Conservation (phyloP, 2,113 vertebrate species). For the Psammodynastes pulverulentus region DNA sequence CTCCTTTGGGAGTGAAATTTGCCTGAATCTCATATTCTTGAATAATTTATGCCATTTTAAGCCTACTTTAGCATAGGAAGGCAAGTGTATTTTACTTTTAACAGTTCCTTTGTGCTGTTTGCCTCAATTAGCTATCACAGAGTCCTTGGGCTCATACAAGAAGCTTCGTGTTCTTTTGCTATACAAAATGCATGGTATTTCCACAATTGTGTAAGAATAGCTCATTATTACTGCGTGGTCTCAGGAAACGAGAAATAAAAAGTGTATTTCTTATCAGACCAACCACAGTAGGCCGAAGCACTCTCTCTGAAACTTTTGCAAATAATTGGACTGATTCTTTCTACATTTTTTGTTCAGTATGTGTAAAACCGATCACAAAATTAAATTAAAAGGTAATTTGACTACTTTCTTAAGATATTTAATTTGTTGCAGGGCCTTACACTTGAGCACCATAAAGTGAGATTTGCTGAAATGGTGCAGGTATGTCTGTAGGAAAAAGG, state of each 20-base stretch:
- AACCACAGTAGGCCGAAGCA: neutral
- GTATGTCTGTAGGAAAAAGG: neutral
- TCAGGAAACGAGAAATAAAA: neutral
- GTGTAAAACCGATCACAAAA: neutral
- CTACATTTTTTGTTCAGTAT: neutral
- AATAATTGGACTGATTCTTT: neutral
- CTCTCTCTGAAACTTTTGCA: neutral
- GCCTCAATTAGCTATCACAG: neutral
- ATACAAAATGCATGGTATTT: constrained; percentile 18
- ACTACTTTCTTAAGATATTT: neutral
- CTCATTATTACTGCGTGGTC: neutral
- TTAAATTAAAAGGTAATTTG: neutral
- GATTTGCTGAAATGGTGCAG: neutral
- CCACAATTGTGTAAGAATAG: neutral
- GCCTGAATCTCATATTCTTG: constrained; percentile 32
- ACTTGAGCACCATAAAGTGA: neutral
- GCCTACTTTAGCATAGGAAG: constrained; percentile 4
- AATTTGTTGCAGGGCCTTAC: neutral
- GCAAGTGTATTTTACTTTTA: neutral
- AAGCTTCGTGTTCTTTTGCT: neutral
- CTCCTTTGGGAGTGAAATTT: neutral
- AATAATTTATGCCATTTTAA: constrained; percentile 5
- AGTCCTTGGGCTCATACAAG: neutral
- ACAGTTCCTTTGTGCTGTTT: constrained; percentile 27
- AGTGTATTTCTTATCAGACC: neutral